Conservation (phyloP, 1,140 invertebrate species). For the Cardiocondyla obscurior region DNA sequence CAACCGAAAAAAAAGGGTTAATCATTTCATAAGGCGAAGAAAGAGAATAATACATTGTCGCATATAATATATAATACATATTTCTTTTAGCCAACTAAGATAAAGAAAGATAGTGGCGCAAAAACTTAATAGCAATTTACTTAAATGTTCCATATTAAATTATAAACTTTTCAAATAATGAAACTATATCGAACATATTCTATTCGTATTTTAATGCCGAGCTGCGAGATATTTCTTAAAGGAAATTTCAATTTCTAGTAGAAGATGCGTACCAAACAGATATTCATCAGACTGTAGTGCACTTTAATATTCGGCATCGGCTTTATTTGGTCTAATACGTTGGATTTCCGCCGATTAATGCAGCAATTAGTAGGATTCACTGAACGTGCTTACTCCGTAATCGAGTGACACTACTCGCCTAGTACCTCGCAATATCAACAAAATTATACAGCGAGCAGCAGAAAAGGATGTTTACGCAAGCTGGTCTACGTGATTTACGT, state of each 20-base stretch:
- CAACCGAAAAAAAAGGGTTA: conserved; percentile 3
- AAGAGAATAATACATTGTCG: not conserved
- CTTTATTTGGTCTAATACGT: conserved; percentile 50
- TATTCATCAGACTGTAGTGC: conserved; percentile 68
- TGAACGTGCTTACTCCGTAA: conserved; percentile 67
- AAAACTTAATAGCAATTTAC: not conserved
- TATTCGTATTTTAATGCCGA: not conserved
- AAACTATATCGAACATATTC: not conserved
- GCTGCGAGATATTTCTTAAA: conserved; percentile 40
- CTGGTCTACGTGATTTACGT: not conserved
- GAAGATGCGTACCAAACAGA: conserved; percentile 29
- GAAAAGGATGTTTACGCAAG: not conserved
- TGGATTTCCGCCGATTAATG: conserved; percentile 75
- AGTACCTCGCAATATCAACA: conserved; percentile 32
- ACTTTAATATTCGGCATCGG: conserved; percentile 75
- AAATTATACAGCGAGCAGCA: not conserved
- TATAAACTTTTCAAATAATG: not conserved
- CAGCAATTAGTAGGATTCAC: conserved; percentile 75
- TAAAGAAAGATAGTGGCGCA: not conserved
- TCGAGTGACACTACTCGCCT: conserved; percentile 54
- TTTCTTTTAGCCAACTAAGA: not conserved
- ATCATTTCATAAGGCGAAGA: conserved; percentile 9
- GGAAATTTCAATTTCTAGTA: not conserved
- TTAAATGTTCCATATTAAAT: not conserved
- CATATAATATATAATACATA: conserved; percentile 28